Conservation (phyloP, 2,888 invertebrate genomes). For the Eilema depressum region DNA sequence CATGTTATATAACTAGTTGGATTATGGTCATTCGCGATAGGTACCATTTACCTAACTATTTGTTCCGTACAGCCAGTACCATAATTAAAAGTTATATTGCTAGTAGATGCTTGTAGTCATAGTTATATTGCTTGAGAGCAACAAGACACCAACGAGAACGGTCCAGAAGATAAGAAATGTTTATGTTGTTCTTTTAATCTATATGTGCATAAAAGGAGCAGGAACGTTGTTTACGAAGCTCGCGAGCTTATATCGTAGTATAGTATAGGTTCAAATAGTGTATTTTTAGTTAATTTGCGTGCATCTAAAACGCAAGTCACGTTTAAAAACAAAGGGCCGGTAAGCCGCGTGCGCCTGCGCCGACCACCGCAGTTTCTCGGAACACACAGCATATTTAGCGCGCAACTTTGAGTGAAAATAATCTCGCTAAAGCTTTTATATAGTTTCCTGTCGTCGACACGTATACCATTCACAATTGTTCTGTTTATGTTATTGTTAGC, state of each 20-base stretch:
- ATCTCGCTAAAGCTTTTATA: conserved; percentile 51
- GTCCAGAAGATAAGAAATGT: background rate
- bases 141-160: background rate
- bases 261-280: conserved; percentile 61
- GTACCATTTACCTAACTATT: too few relatives aligned
- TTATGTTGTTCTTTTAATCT: background rate
- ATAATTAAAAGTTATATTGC: too few relatives aligned
- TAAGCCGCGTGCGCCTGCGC: conserved; percentile 51
- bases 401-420: conserved; percentile 61
- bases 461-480: conserved; percentile 35
- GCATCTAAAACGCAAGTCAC: conserved; percentile 79
- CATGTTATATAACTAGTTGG: too few relatives aligned
- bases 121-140: background rate
- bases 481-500: conserved; percentile 34
- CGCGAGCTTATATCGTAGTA: conserved; percentile 50
- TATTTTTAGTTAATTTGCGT: conserved; percentile 81
- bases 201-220: background rate
- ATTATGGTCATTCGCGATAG: too few relatives aligned
- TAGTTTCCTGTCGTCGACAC: conserved; percentile 50
- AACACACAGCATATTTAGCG: conserved; percentile 69
- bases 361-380: conserved; percentile 79
- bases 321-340: conserved; percentile 77
- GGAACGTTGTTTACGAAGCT: conserved; percentile 36
- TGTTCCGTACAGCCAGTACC: too few relatives aligned
- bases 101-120: background rate